Evolutionary conservation across 2,888 invertebrate genomes (phyloP).

Genomic region (Clostera curtula): DNA sequence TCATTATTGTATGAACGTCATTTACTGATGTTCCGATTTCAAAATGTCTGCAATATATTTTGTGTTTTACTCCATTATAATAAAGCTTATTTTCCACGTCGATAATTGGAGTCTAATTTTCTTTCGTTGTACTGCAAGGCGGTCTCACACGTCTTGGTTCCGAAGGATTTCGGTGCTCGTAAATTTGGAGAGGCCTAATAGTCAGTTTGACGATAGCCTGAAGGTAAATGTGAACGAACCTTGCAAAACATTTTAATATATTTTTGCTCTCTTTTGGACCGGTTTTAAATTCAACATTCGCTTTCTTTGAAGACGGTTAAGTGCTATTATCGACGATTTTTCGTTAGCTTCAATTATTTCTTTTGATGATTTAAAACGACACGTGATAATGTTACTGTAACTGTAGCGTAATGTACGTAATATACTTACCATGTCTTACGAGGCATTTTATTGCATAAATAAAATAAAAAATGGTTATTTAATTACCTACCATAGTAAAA

Average conservation of each 20-base stretch:
- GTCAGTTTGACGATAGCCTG: slow-evolving; percentile 41
- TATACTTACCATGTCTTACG: too few relatives aligned
- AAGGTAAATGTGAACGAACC: slow-evolving; percentile 50
- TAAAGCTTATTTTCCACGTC: slow-evolving; percentile 11
- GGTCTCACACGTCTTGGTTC: slow-evolving; percentile 55
- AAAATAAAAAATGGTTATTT: too few relatives aligned
- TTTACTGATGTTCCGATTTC: slow-evolving; percentile 20
- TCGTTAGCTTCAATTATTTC: slow-evolving; percentile 9
- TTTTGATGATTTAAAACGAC: slow-evolving; percentile 1
- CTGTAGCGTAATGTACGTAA: too few relatives aligned
- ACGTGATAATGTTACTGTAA: too few relatives aligned
- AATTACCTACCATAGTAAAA: too few relatives aligned
- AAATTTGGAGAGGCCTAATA: slow-evolving; percentile 49
- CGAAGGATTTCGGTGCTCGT: slow-evolving; percentile 41
- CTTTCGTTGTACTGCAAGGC: slow-evolving; percentile 27
- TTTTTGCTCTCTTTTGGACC: slow-evolving; percentile 24
- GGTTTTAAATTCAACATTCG: slow-evolving; percentile 25
- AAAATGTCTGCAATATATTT: slow-evolving; percentile 7
- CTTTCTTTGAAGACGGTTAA: slow-evolving; percentile 34
- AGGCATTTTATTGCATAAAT: too few relatives aligned
- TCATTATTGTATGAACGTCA: slow-evolving; percentile 29
- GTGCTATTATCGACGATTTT: slow-evolving; percentile 19
- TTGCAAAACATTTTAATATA: slow-evolving; percentile 14
- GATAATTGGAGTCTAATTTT: slow-evolving; percentile 7
- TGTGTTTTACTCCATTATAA: slow-evolving; percentile 9